These are phyloP conservation scores for Serrognathus titanus DNA, from an alignment of 2,888 invertebrate species.

Conservation along the genomic window DNA sequence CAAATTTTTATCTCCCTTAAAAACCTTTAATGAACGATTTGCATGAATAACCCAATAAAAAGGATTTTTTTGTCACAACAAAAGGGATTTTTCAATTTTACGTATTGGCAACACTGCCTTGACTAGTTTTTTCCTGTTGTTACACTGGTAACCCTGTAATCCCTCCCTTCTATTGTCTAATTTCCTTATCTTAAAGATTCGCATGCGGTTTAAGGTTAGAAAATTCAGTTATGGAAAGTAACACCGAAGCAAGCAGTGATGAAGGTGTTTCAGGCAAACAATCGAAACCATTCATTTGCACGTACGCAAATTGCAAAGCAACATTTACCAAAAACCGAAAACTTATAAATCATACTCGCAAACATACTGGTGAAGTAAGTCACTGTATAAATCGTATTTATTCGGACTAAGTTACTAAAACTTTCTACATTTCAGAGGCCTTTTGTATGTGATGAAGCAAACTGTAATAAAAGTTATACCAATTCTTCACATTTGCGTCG, in stretches of 20 bases:
- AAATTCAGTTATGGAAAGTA: background rate
- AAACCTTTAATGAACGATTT: too few relatives aligned
- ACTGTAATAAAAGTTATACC: constrained; percentile 33
- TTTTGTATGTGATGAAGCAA: constrained; percentile 29
- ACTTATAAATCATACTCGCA: constrained; percentile 21
- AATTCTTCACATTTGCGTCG: constrained; percentile 34
- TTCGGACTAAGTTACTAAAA: background rate
- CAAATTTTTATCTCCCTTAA: too few relatives aligned
- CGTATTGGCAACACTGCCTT: too few relatives aligned
- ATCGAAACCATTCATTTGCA: constrained; percentile 10
- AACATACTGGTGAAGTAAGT: constrained; percentile 26
- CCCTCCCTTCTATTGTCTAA: too few relatives aligned
- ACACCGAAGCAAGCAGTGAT: constrained; percentile 12
- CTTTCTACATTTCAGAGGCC: constrained; percentile 26
- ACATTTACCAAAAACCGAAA: constrained; percentile 21
- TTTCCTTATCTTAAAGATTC: too few relatives aligned
- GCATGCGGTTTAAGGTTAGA: too few relatives aligned
- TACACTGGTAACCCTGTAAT: too few relatives aligned
- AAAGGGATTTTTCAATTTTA: too few relatives aligned
- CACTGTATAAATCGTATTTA: background rate
- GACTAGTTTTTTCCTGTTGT: too few relatives aligned
- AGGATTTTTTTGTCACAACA: too few relatives aligned
- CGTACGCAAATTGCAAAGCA: constrained; percentile 15
- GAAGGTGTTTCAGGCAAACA: constrained; percentile 5
- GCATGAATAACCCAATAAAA: too few relatives aligned